Evolutionary conservation across 2,888 invertebrate genomes (phyloP), one percentile per base, ranked within the genome.

Genomic region (Cephonodes hylas): DNA sequence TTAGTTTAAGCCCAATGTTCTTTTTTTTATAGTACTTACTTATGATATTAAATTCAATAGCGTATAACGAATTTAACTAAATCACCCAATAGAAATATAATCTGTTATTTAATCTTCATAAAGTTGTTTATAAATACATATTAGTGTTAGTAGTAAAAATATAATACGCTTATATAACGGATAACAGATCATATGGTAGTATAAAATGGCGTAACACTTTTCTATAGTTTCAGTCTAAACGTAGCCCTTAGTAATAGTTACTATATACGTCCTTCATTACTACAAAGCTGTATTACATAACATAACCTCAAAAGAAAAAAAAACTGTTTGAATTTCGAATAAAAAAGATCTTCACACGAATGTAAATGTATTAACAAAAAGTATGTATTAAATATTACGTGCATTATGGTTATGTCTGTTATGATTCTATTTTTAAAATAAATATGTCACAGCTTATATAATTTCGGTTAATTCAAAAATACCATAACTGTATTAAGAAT

Each of bases 281-380:
- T 31, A 53, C 31, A 31, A 75, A 81, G 69, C 74, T 77, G 71
- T 81, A 80, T 90, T 91, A 89, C 89, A 90, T 90, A 90, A 91
- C 85, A 79, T 85, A 85, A 88, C 85, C 85, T 84, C 81, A 80
- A 79, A 71, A 64, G 60, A 66, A 76, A 31, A 27, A 10, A 58
- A 65, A 57, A 68, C 44, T 58, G 53, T 65, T 61, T 64, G 46
- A 62, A 61, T 63, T 34, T 46, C 22, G 46, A 59, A 48, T 48
- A 58, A 13, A 58, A 58, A 53, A 8, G 58, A 65, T 45, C 2
- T 22, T 13, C 13, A 13, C 13, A 10, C 0, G 22, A n/a, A n/a
- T n/a, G n/a, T n/a, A n/a, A n/a, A n/a, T n/a, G n/a, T n/a, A n/a
- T n/a, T n/a, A n/a, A n/a, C 31, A 31, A 18, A 10, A 53, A 18